Percentiles rank a stretch among this genome's conserved stretches.
Evolutionary conservation across 2,888 invertebrate species (phyloP).

Genomic region (Synanthedon vespiformis): DNA sequence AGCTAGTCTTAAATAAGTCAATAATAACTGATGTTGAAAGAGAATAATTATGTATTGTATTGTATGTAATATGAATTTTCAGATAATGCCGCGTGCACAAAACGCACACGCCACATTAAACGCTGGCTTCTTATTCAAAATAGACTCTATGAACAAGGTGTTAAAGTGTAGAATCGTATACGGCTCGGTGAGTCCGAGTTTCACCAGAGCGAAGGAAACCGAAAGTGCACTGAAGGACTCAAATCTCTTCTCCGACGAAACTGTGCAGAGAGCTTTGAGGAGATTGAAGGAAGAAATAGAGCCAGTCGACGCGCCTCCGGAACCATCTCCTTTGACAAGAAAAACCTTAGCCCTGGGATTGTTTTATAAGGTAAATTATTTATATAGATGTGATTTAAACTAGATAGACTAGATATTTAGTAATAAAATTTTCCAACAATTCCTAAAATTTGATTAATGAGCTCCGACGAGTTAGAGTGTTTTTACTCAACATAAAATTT

Average conservation of each 20-base stretch:
- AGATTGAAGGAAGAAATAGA: conserved; percentile 71
- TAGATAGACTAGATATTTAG: too few species aligned
- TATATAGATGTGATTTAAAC: too few species aligned
- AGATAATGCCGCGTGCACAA: conserved; percentile 82
- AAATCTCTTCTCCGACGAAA: conserved; percentile 44
- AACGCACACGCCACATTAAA: conserved; percentile 84
- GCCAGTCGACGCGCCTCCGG: conserved; percentile 74
- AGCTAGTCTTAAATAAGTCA: too few species aligned
- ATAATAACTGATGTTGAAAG: too few species aligned
- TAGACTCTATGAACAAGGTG: conserved; percentile 49
- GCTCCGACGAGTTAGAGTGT: too few species aligned
- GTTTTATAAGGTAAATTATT: conserved; percentile 79
- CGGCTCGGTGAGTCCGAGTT: conserved; percentile 72
- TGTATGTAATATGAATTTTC: conserved; percentile 13
- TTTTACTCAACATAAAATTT: too few species aligned
- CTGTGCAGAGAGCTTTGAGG: conserved; percentile 59
- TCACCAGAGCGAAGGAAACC: conserved; percentile 69
- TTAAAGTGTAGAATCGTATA: conserved; percentile 71
- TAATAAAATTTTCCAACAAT: too few species aligned
- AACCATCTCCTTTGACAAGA: conserved; percentile 77
- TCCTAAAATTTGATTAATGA: too few species aligned
- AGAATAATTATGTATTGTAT: too few species aligned
- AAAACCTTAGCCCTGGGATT: conserved; percentile 78
- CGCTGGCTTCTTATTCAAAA: conserved; percentile 76
- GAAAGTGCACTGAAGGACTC: conserved; percentile 59